Conservation (phyloP, 2,113 vertebrate genomes). For the Mobula birostris region DNA sequence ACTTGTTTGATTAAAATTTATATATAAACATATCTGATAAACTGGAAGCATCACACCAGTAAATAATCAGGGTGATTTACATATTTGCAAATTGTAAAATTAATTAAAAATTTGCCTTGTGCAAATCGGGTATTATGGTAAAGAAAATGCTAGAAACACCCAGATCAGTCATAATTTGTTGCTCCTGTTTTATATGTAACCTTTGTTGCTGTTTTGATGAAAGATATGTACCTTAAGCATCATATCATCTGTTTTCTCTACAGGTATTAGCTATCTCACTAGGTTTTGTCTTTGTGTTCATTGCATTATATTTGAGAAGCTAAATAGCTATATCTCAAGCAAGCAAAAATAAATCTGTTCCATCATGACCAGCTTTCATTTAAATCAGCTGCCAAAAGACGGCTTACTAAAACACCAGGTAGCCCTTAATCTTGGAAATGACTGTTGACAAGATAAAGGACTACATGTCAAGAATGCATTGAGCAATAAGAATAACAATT, state of each 20-base stretch:
- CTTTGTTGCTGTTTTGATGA: not conserved
- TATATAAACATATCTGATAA: not conserved
- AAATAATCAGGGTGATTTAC: not conserved
- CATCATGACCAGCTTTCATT: not conserved
- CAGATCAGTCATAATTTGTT: not conserved
- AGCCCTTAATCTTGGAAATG: not conserved
- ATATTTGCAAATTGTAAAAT: not conserved
- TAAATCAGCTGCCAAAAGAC: not conserved
- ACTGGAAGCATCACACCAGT: not conserved
- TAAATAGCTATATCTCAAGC: not conserved
- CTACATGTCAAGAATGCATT: not conserved
- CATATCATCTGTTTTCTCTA: not conserved
- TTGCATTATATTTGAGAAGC: not conserved
- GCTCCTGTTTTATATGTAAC: not conserved
- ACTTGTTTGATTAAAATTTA: not conserved
- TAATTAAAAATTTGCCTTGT: not conserved
- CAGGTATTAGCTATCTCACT: not conserved
- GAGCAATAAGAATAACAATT: not conserved
- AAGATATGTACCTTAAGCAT: not conserved
- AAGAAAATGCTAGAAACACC: not conserved
- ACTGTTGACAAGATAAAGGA: not conserved
- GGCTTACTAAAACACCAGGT: not conserved
- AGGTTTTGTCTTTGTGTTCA: not conserved
- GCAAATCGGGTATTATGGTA: not conserved
- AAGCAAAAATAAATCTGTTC: not conserved